Conservation (phyloP, 1,140 invertebrate species). For the Cotesia glomerata region DNA sequence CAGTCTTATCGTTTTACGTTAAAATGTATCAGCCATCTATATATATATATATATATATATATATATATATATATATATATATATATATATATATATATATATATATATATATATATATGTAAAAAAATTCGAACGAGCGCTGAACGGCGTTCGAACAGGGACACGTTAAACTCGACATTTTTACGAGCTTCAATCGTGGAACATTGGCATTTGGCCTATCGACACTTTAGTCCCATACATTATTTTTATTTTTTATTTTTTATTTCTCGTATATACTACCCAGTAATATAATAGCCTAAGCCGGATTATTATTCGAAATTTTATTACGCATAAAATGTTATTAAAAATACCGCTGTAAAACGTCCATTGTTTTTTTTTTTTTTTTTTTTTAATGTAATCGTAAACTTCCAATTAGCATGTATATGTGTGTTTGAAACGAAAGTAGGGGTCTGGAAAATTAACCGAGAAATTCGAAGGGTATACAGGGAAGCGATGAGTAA, state of each 20-base stretch:
- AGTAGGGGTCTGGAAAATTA: neutral
- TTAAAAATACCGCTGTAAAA: no score
- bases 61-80: neutral
- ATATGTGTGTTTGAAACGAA: neutral
- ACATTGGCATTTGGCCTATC: conserved; percentile 19
- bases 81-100: neutral
- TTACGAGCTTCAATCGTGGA: conserved; percentile 13
- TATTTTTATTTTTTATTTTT: neutral
- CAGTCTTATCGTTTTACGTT: conserved; percentile 7
- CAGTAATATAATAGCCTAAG: neutral
- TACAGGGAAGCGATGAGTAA: neutral
- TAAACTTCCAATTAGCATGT: neutral
- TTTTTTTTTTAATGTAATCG: no score
- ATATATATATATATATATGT: neutral
- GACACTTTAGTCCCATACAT: conserved; percentile 8
- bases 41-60: neutral
- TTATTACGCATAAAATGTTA: no score
- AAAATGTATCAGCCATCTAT: neutral
- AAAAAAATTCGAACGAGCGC: neutral
- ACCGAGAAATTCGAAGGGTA: conserved; percentile 3
- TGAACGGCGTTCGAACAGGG: neutral
- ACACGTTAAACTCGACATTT: conserved; percentile 14
- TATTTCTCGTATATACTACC: neutral
- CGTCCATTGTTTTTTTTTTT: no score
- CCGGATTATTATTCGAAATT: neutral